These are phyloP conservation scores for Sminthurides aquaticus DNA, from an alignment of 2,888 invertebrate genomes.

Conservation along the genomic window DNA sequence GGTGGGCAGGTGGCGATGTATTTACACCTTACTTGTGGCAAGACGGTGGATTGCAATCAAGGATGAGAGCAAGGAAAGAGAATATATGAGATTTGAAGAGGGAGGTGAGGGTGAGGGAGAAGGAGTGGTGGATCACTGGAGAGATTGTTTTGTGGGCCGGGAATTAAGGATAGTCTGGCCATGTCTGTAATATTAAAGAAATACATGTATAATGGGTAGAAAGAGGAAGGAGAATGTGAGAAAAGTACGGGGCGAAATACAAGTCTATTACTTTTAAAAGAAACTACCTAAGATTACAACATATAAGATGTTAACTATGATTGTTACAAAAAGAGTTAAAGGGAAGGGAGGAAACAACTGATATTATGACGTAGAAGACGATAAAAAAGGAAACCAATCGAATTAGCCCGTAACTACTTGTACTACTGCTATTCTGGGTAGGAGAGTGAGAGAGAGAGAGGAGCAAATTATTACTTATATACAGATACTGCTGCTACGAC, in stretches of 20 bases:
- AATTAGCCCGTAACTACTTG: neutral
- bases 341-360: neutral
- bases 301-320: neutral
- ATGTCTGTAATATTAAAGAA: too few relatives aligned
- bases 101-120: neutral
- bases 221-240: neutral
- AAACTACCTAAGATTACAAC: neutral
- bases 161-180: neutral
- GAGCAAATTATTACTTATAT: too few relatives aligned
- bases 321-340: neutral
- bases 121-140: neutral
- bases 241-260: neutral
- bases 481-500: too few relatives aligned
- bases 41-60: too few relatives aligned
- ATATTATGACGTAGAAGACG: neutral
- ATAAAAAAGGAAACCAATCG: neutral
- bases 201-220: neutral
- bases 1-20: too few relatives aligned
- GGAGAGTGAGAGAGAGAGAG: too few relatives aligned
- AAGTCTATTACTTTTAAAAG: neutral
- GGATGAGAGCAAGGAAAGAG: too few relatives aligned
- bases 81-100: too few relatives aligned
- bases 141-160: neutral
- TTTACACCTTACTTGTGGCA: too few relatives aligned
- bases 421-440: neutral